Evolutionary conservation across 2,797 vertebrate genomes (phyloP).

Genomic region (Craterocephalus amniculus): DNA sequence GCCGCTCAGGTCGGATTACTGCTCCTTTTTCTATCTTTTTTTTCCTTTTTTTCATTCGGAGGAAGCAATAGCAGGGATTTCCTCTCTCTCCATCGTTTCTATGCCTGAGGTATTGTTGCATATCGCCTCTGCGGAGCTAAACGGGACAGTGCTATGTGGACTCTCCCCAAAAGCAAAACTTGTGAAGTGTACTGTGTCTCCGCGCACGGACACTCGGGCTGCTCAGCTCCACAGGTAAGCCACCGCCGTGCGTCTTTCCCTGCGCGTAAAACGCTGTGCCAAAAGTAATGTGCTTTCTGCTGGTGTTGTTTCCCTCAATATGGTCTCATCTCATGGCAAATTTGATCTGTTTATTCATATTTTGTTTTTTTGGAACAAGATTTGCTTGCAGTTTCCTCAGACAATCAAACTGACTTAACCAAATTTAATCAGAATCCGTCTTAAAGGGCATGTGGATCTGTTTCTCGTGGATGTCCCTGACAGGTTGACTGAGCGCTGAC

Average conservation of each 20-base stretch:
- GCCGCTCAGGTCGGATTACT: constrained; percentile 81
- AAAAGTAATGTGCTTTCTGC: neutral
- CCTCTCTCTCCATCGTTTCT: constrained; percentile 73
- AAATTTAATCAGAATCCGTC: constrained; percentile 24
- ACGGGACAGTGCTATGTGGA: constrained; percentile 84
- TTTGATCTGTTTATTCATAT: neutral
- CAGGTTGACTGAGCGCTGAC: constrained; percentile 77
- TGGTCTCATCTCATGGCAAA: neutral
- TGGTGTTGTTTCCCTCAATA: neutral
- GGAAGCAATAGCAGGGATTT: constrained; percentile 68
- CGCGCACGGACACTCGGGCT: constrained; percentile 65
- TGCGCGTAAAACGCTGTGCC: constrained; percentile 17
- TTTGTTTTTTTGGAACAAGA: neutral
- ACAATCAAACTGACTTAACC: constrained; percentile 2
- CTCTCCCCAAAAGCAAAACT: constrained; percentile 80
- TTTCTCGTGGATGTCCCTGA: constrained; percentile 62
- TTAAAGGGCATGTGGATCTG: constrained; percentile 29
- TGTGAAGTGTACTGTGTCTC: constrained; percentile 86
- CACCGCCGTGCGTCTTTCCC: constrained; percentile 8
- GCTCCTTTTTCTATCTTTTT: constrained; percentile 47
- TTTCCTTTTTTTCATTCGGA: constrained; percentile 41
- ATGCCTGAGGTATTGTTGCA: constrained; percentile 77
- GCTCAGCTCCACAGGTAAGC: constrained; percentile 80
- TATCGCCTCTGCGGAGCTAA: constrained; percentile 76
- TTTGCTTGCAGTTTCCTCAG: neutral